Base-by-base conservation (phyloP, 2,113 vertebrate species). In the Pristiophorus japonicus region DNA sequence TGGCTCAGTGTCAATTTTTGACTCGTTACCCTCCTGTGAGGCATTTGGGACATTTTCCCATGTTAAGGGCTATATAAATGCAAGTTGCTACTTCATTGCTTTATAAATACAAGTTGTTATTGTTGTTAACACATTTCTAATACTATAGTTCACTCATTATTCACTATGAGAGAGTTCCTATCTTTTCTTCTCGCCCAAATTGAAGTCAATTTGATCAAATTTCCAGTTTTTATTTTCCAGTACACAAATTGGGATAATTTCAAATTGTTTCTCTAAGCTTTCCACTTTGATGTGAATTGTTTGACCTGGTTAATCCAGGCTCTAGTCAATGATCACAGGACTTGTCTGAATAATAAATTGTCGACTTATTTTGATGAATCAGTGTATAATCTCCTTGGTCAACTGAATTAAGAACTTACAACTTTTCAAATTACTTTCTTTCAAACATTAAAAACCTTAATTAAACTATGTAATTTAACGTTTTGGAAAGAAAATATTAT, bases 201-300 rank as follows among this genome's bases (percentile, higher is more conserved):
- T 62, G 87, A 3, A 59, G 51, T 59, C 51, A 14, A n/a, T 8
- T 90, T 63, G 16, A 92, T 63, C 24, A 63, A 92, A 62, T 92
- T 20, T 59, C 34, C 55, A 38, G 3, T 62, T 42, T 42, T 42
- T 47, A 92, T 92, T 92, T 92, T 38, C 85, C 85, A 47, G 2
- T 59, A 12, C 5, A 59, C 24, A 63, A 88, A 88, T 22, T 38
- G 5, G 10, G 30, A 62, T 63, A n/a, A 63, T 62, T 92, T 63
- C 88, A 63, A 62, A 62, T 59, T 91, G 22, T 4, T 63, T 65
- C 38, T 88, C 47, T 90, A 91, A 62, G 16, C 59, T 45, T 91
- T 38, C n/a, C 45, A 91, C 95, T 95, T 78, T 95, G 81, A 91
- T 95, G 67, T 73, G 81, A 95, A 81, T 87, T 95, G 63, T n/a